phyloP scores from a whole-genome alignment of 2,888 invertebrate species.

The Chymomyza procnemis region DNA sequence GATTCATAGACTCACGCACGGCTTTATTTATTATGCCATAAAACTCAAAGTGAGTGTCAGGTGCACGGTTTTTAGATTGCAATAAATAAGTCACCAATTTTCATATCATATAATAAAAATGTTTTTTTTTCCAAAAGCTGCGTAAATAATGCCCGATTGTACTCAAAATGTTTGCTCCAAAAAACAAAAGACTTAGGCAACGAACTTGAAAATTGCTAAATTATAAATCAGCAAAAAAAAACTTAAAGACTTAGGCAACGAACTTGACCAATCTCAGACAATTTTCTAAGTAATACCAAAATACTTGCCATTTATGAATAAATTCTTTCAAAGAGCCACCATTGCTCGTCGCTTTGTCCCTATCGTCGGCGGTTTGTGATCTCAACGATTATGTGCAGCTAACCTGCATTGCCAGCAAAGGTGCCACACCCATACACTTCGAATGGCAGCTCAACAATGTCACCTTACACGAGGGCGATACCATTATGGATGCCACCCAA shows the following conservation, averaged over 20 bases:
- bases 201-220: conserved; percentile 49
- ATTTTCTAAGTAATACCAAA: background rate
- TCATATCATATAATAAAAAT: conserved; percentile 76
- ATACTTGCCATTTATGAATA: background rate
- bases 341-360: conserved; percentile 69
- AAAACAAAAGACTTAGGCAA: conserved; percentile 48
- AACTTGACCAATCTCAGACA: conserved; percentile 15
- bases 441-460: conserved; percentile 79
- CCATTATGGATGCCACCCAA: conserved; percentile 59
- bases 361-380: conserved; percentile 74
- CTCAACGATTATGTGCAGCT: conserved; percentile 87
- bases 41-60: conserved; percentile 80
- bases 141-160: too few species aligned
- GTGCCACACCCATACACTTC: conserved; percentile 84
- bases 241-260: conserved; percentile 24
- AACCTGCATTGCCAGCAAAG: conserved; percentile 89
- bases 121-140: too few species aligned
- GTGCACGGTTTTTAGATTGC: conserved; percentile 84
- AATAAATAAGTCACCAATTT: conserved; percentile 74
- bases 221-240: too few species aligned
- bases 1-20: conserved; percentile 44
- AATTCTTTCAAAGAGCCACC: conserved; percentile 69
- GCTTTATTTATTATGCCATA: conserved; percentile 32
- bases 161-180: background rate
- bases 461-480: conserved; percentile 49